A percentile compares a stretch with the other conserved stretches of the same genome.
These are phyloP conservation scores for Psilopsiagon aurifrons DNA, from an alignment of 2,113 vertebrate species.

Conservation along the genomic window DNA sequence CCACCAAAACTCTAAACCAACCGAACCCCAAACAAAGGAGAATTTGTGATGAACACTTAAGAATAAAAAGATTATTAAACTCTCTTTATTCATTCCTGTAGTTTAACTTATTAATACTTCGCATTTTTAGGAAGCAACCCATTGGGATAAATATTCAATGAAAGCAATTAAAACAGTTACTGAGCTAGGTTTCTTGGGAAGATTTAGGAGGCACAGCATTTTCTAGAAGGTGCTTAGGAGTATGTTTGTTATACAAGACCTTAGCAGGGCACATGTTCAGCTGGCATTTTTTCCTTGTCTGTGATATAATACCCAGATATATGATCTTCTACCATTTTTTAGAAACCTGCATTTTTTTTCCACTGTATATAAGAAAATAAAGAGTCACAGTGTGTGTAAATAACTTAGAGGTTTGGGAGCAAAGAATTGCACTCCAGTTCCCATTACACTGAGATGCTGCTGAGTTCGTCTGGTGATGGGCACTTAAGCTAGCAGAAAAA, in stretches of 20 bases:
- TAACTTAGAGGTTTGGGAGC: background rate
- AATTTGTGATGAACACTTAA: background rate
- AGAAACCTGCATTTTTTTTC: background rate
- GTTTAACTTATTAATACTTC: background rate
- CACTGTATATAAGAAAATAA: background rate
- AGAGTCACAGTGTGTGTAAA: background rate
- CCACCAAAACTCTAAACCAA: background rate
- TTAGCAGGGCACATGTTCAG: background rate
- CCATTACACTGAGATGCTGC: background rate
- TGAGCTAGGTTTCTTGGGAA: background rate
- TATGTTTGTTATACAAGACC: background rate
- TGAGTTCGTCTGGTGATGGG: background rate
- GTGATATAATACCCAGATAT: background rate
- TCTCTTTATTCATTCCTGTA: background rate
- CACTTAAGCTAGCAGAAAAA: background rate
- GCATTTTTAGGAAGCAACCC: background rate
- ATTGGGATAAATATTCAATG: background rate
- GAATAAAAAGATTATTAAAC: background rate
- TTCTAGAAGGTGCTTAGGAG: background rate
- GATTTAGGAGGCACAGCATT: background rate
- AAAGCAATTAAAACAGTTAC: background rate
- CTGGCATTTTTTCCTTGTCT: background rate
- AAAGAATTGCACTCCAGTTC: background rate
- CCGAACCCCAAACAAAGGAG: background rate
- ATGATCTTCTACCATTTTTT: background rate